phyloP scores from a whole-genome alignment of 23 tunicate genomes.

The Aplidium turbinatum region DNA sequence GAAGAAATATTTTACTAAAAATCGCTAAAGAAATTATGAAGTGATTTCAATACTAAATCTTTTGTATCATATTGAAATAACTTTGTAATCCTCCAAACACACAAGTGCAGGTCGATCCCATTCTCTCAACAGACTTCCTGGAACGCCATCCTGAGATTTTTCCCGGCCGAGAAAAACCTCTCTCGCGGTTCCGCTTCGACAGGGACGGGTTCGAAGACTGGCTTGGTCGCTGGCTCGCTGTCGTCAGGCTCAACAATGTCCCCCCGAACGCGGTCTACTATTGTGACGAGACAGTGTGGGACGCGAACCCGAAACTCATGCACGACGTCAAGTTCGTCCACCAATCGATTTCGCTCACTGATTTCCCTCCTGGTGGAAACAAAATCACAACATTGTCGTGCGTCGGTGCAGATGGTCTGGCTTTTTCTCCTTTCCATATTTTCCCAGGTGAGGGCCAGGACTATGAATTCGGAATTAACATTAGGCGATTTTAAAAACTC shows the following conservation, averaged over 20 bases:
- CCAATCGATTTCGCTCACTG: neutral
- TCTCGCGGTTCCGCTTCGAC: constrained; percentile 56
- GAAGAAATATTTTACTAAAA: too few species aligned
- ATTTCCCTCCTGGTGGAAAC: constrained; percentile 18
- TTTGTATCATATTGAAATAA: too few species aligned
- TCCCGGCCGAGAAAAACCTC: constrained; percentile 65
- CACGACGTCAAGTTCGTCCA: constrained; percentile 43
- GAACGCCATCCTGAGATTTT: constrained; percentile 61
- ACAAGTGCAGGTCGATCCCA: too few species aligned
- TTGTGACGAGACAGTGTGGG: constrained; percentile 53
- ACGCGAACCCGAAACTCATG: constrained; percentile 22
- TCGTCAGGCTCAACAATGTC: constrained; percentile 21
- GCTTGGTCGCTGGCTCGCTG: constrained; percentile 53
- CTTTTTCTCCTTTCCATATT: constrained; percentile 37
- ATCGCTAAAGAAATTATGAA: too few species aligned
- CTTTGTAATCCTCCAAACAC: too few species aligned
- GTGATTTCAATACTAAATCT: too few species aligned
- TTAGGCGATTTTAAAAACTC: too few species aligned
- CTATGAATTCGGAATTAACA: too few species aligned
- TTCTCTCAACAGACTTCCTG: constrained; percentile 32
- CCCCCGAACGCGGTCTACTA: constrained; percentile 50
- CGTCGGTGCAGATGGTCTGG: constrained; percentile 47
- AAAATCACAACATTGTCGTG: constrained; percentile 48
- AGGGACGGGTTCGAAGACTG: constrained; percentile 67
- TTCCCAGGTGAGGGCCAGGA: constrained; percentile 68